Percentiles rank a stretch among this genome's conserved stretches.
Conservation (phyloP, 2,113 vertebrate genomes). For the Oreochromis spilurus region DNA sequence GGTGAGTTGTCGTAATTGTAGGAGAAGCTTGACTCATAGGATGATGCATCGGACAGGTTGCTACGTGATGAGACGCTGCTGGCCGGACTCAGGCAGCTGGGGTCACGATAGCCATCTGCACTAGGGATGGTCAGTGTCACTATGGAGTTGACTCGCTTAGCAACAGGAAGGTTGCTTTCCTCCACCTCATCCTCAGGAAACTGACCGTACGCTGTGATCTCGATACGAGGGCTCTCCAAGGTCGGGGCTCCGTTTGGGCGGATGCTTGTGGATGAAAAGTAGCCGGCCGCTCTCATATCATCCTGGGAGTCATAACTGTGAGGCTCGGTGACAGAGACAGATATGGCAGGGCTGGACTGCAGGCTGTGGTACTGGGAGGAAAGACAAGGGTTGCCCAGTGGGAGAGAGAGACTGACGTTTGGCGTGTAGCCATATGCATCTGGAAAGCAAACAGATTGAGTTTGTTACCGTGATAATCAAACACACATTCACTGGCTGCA, state of each 20-base stretch:
- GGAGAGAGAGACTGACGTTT: conserved; percentile 78
- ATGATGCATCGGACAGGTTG: conserved; percentile 89
- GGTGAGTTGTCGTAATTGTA: conserved; percentile 89
- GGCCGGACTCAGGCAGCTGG: conserved; percentile 90
- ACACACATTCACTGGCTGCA: conserved; percentile 34
- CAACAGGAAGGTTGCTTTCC: conserved; percentile 70
- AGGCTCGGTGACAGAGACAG: conserved; percentile 78
- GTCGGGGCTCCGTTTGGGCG: conserved; percentile 84
- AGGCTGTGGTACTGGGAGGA: conserved; percentile 84
- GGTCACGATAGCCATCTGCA: conserved; percentile 89
- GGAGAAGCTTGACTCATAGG: conserved; percentile 91
- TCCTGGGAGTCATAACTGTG: conserved; percentile 75
- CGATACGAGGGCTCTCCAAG: conserved; percentile 93
- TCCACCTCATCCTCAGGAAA: conserved; percentile 85
- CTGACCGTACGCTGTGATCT: conserved; percentile 92
- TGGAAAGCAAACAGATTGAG: conserved; percentile 68
- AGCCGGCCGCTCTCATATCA: conserved; percentile 70
- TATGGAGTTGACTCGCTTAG: conserved; percentile 81
- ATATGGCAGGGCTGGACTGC: conserved; percentile 80
- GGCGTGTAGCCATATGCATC: conserved; percentile 87
- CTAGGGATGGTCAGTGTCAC: conserved; percentile 87
- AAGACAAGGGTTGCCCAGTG: conserved; percentile 80
- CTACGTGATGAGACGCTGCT: conserved; percentile 96
- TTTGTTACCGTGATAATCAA: conserved; percentile 44
- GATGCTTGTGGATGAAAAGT: conserved; percentile 74